Base-by-base conservation (phyloP, 2,888 invertebrate genomes). In the Conomelus anceps region DNA sequence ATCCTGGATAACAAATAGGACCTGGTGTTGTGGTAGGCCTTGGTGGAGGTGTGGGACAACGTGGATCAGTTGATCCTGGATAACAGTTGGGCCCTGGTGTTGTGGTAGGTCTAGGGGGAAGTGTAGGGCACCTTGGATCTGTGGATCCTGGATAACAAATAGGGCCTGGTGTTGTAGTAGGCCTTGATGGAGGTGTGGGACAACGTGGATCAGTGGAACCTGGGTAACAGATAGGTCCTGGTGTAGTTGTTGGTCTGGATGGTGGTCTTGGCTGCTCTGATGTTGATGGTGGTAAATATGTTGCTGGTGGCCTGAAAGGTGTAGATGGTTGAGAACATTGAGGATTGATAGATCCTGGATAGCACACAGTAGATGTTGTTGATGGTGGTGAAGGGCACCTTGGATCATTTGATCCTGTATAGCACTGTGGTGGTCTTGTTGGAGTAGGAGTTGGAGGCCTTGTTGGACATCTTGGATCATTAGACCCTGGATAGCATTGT, bases 131-230 rank as follows among this genome's bases (percentile, higher is more conserved):
- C 0, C 93, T 93, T 4, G 93, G 93, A 90, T 92, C 93, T 89
- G 93, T 93, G 4, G 89, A 91, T 13, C 92, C 92, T 29, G 92
- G 92, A 17, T 92, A 92, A 88, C 92, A 92, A 1, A 92, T 92
- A 88, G 92, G 87, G 26, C 88, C 92, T 91, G 0, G 92, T 86
- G 91, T 92, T 20, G 92, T 89, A 0, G 92, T 90, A 0, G 92
- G 91, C 0, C 92, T 92, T 0, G 92, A 92, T n/a, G 92, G 93
- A 90, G 91, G 91, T 87, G 91, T 91, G 0, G 93, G 93, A 89
- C 93, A 93, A 13, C 93, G 91, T 0, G 93, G 93, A 90, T 94
- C 93, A 93, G 91, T 92, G 0, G 84, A 93, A 90, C 86, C 93
- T 93, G 89, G 94, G 88, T 91, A 93, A 41, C 94, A 92, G 24